A percentile compares a stretch with the other conserved stretches of the same genome.
Conservation (phyloP, 2,113 vertebrate species). For the Eudyptes chrysolophus region DNA sequence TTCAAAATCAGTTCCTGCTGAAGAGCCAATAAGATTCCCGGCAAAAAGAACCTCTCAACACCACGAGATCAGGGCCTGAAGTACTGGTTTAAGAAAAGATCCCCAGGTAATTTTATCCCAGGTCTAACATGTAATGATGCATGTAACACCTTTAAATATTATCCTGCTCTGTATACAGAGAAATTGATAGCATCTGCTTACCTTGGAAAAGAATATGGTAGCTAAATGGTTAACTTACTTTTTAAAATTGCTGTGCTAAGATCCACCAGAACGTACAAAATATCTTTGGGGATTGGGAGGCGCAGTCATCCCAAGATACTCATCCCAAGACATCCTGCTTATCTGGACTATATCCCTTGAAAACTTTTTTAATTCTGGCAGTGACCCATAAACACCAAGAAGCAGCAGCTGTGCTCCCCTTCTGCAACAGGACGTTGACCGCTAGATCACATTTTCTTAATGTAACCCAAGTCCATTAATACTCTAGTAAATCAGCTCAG, state of each 20-base stretch:
- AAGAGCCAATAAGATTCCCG: not conserved
- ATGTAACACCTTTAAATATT: not conserved
- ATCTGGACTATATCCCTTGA: conserved; percentile 37
- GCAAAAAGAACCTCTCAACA: not conserved
- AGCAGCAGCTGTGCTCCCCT: conserved; percentile 42
- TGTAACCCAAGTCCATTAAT: conserved; percentile 6
- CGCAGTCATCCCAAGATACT: not conserved
- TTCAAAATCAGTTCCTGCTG: not conserved
- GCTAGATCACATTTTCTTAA: conserved; percentile 4
- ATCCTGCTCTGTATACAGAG: not conserved
- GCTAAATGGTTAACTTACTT: not conserved
- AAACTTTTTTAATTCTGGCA: conserved; percentile 38
- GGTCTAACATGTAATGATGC: not conserved
- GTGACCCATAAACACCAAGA: conserved; percentile 3
- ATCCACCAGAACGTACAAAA: not conserved
- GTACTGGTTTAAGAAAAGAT: not conserved
- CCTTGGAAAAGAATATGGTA: not conserved
- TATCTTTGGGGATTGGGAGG: conserved; percentile 8
- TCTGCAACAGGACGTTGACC: conserved; percentile 3
- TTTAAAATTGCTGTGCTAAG: not conserved
- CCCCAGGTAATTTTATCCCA: not conserved
- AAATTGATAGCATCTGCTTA: not conserved
- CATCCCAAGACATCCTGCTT: conserved; percentile 22
- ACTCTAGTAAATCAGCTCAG: not conserved
- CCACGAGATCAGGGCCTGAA: not conserved